phyloP scores from a whole-genome alignment of 2,797 vertebrate species.

The Aphelocoma californica region DNA sequence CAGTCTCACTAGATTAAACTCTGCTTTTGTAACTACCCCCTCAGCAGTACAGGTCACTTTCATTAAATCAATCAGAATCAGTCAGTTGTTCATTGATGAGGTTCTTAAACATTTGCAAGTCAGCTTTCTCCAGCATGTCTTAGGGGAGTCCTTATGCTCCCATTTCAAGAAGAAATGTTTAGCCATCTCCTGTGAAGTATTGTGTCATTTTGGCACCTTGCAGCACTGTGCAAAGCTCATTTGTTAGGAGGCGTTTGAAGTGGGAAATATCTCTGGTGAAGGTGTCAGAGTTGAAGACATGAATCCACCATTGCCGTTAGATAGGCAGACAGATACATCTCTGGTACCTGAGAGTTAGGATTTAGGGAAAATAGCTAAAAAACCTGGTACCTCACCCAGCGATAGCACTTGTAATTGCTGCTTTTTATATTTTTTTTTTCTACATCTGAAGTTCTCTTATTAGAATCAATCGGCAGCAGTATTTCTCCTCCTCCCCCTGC shows the following conservation, averaged over 20 bases:
- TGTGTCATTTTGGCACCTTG: not conserved
- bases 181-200: not conserved
- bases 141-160: not conserved
- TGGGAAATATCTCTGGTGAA: not conserved
- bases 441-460: not conserved
- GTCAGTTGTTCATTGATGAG: not conserved
- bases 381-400: not conserved
- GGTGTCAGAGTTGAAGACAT: not conserved
- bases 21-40: constrained; percentile 10
- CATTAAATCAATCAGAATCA: not conserved
- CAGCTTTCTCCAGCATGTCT: not conserved
- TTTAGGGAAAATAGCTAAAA: not conserved
- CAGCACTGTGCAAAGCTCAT: not conserved
- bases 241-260: not conserved
- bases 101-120: constrained; percentile 15
- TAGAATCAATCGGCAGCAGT: not conserved
- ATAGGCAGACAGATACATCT: not conserved
- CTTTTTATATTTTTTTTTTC: not conserved
- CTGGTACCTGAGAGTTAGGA: not conserved
- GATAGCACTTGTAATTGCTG: not conserved
- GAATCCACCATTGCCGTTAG: not conserved
- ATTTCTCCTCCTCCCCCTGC: not conserved
- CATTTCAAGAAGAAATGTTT: not conserved
- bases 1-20: constrained; percentile 26
- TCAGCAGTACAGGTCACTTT: not conserved